A percentile compares a stretch with the other conserved stretches of the same genome.
phyloP scores from a whole-genome alignment of 2,888 invertebrate genomes.

The Sphaerophoria rueppellii region DNA sequence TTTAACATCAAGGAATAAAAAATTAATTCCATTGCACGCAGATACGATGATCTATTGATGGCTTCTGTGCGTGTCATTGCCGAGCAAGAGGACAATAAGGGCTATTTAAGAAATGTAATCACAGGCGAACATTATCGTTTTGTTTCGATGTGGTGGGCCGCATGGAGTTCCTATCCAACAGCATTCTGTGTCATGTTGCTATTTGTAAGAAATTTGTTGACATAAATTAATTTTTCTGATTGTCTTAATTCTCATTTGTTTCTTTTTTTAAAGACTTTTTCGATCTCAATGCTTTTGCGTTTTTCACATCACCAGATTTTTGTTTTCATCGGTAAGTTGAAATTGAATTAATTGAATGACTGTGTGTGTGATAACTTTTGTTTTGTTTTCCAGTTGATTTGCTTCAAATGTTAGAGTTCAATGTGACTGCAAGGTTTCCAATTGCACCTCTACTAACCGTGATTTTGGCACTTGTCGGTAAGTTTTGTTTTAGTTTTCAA shows the following conservation, averaged over 20 bases:
- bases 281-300: slow-evolving; percentile 97
- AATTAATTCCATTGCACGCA: slow-evolving; percentile 58
- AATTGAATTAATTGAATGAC: neutral
- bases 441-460: slow-evolving; percentile 98
- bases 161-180: slow-evolving; percentile 96
- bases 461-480: slow-evolving; percentile 98
- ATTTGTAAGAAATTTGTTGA: slow-evolving; percentile 90
- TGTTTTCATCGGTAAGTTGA: slow-evolving; percentile 96
- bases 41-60: slow-evolving; percentile 97
- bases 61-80: slow-evolving; percentile 97
- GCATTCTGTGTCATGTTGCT: slow-evolving; percentile 99
- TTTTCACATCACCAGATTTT: slow-evolving; percentile 99
- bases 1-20: neutral
- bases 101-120: slow-evolving; percentile 97
- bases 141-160: slow-evolving; percentile 98
- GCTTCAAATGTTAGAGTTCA: slow-evolving; percentile 98
- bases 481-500: slow-evolving; percentile 83
- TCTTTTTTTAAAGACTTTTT: slow-evolving; percentile 93
- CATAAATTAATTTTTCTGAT: neutral
- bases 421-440: slow-evolving; percentile 96
- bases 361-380: slow-evolving; percentile 24
- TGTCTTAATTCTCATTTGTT: slow-evolving; percentile 8
- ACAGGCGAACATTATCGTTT: slow-evolving; percentile 99
- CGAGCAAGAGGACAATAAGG: slow-evolving; percentile 98
- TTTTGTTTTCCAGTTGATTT: slow-evolving; percentile 89